Conservation (phyloP, 2,113 vertebrate genomes). For the Pelodiscus sinensis region DNA sequence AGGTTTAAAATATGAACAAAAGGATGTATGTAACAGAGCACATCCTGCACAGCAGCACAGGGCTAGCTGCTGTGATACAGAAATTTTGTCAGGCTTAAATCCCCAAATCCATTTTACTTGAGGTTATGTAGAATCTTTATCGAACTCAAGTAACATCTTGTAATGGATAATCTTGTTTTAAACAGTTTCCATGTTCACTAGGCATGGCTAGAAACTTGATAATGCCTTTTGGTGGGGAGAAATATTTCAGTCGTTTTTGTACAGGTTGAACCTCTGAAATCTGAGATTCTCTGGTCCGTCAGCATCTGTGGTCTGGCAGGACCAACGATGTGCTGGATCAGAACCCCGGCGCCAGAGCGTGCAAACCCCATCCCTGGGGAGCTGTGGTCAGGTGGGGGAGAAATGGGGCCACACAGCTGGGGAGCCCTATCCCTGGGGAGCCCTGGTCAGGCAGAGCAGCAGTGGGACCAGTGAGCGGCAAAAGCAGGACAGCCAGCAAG, state of each 20-base stretch:
- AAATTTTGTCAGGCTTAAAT: constrained; percentile 15
- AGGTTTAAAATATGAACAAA: neutral
- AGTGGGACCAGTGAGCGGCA: no score
- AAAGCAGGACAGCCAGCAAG: no score
- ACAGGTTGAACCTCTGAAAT: neutral
- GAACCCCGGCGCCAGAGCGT: no score
- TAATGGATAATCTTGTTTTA: neutral
- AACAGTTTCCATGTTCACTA: neutral
- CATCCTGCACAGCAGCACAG: neutral
- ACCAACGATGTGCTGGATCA: no score
- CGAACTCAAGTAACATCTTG: neutral
- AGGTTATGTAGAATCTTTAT: neutral
- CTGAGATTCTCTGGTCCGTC: no score
- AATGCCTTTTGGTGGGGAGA: neutral
- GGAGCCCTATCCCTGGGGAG: no score
- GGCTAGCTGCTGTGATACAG: neutral
- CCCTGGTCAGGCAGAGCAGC: no score
- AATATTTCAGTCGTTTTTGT: rapidly evolving
- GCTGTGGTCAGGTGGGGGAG: no score
- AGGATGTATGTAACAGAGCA: neutral
- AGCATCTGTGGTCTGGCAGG: no score
- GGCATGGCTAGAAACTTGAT: neutral
- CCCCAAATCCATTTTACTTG: neutral
- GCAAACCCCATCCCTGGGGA: no score
- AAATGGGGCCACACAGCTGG: no score